Evolutionary conservation across 2,888 invertebrate genomes (phyloP).

Genomic region (Polydesmus complanatus): DNA sequence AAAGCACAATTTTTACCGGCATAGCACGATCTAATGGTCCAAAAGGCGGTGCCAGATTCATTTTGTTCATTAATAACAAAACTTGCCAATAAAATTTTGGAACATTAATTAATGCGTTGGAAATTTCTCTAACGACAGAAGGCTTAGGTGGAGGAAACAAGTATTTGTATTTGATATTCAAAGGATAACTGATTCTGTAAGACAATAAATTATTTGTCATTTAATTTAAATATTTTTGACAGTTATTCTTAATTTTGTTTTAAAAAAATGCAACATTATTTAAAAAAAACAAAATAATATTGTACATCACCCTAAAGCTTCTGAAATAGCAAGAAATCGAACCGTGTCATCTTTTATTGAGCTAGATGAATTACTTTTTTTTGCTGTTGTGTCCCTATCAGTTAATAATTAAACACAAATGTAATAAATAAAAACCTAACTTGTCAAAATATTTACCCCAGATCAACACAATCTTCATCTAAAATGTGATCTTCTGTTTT

Average conservation of each 20-base stretch:
- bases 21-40: constrained; percentile 24
- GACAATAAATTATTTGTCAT: too few species aligned
- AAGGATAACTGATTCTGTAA: not conserved
- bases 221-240: too few species aligned
- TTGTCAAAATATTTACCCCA: not conserved
- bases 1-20: not conserved
- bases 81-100: constrained; percentile 65
- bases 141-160: constrained; percentile 63
- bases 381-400: too few species aligned
- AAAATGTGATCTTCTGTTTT: not conserved
- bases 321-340: not conserved
- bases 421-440: not conserved
- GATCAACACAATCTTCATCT: not conserved
- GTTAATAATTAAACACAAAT: too few species aligned
- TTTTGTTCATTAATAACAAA: constrained; percentile 86
- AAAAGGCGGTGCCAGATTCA: constrained; percentile 80
- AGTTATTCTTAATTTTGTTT: too few species aligned
- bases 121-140: constrained; percentile 59
- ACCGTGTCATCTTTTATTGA: not conserved
- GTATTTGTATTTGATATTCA: constrained; percentile 36
- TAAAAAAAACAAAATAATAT: not conserved
- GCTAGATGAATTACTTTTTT: not conserved
- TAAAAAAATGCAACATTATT: too few species aligned
- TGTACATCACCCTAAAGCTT: not conserved
- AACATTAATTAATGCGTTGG: constrained; percentile 55